phyloP scores from a whole-genome alignment of 2,113 vertebrate species.

The Gymnocephalus cernua region DNA sequence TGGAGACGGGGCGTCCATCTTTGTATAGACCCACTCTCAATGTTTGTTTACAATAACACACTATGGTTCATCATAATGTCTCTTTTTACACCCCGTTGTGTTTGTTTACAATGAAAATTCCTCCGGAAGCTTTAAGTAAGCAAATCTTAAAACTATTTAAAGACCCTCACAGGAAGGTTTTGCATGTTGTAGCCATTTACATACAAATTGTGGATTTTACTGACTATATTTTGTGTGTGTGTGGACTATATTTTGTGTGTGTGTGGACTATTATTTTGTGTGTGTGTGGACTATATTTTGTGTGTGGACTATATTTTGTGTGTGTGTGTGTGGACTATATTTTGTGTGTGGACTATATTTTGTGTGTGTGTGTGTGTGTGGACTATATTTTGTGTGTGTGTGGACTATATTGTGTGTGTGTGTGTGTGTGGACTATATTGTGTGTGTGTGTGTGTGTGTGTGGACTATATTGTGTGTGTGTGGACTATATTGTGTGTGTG shows the following conservation, averaged over 20 bases:
- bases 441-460: constrained; percentile 3
- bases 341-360: too few species aligned
- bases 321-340: too few species aligned
- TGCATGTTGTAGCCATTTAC: background rate
- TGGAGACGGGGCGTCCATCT: too few species aligned
- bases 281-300: background rate
- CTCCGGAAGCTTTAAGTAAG: background rate
- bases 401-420: too few species aligned
- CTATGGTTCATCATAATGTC: too few species aligned
- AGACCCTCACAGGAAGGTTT: background rate
- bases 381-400: too few species aligned
- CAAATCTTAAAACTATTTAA: background rate
- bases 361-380: too few species aligned
- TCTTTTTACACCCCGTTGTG: too few species aligned
- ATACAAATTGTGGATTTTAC: background rate
- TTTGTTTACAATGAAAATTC: too few species aligned
- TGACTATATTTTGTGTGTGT: background rate
- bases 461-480: background rate
- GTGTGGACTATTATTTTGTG: background rate
- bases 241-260: constrained; percentile 2
- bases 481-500: constrained; percentile 7
- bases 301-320: too few species aligned
- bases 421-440: too few species aligned
- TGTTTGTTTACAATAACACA: background rate
- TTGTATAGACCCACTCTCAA: background rate